Percentiles rank a stretch among this genome's conserved stretches.
Evolutionary conservation across 2,888 invertebrate genomes (phyloP).

Genomic region (Sphecodes monilicornis): DNA sequence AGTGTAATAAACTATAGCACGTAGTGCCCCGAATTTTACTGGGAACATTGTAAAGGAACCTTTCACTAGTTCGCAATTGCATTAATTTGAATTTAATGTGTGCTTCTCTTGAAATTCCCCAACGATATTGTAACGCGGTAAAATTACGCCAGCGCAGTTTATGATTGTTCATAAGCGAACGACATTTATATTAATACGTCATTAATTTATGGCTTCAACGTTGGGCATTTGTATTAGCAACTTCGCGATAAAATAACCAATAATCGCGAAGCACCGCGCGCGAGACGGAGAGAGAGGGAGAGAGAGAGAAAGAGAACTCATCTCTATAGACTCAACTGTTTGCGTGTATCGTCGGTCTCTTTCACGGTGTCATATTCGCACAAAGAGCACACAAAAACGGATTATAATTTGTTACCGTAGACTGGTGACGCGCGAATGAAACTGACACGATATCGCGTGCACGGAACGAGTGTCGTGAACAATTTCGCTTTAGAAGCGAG

Average conservation of each 20-base stretch:
- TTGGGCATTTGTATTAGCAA: constrained; percentile 14
- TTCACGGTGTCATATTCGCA: not conserved
- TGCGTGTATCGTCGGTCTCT: constrained; percentile 25
- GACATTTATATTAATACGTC: constrained; percentile 35
- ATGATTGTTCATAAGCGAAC: constrained; percentile 16
- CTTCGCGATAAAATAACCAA: constrained; percentile 29
- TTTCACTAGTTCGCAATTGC: not conserved
- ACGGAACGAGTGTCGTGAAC: constrained; percentile 39
- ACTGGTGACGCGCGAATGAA: constrained; percentile 28
- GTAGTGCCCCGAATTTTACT: not conserved
- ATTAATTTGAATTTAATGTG: constrained; percentile 20
- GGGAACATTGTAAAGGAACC: constrained; percentile 5
- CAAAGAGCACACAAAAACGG: not conserved
- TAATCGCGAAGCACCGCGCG: constrained; percentile 33
- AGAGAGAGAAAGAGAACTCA: not conserved
- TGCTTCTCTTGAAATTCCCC: constrained; percentile 9
- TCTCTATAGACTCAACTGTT: constrained; percentile 3
- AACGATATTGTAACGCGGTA: constrained; percentile 16
- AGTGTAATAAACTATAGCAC: not conserved
- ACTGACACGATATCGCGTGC: constrained; percentile 42
- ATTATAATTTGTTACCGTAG: constrained; percentile 12
- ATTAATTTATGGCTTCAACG: constrained; percentile 39
- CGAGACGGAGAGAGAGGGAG: not conserved
- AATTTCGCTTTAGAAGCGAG: constrained; percentile 32
- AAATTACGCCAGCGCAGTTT: constrained; percentile 15